Conservation (phyloP, 37 sponge, comb jelly and placozoan species). For the Crambe crambe region DNA sequence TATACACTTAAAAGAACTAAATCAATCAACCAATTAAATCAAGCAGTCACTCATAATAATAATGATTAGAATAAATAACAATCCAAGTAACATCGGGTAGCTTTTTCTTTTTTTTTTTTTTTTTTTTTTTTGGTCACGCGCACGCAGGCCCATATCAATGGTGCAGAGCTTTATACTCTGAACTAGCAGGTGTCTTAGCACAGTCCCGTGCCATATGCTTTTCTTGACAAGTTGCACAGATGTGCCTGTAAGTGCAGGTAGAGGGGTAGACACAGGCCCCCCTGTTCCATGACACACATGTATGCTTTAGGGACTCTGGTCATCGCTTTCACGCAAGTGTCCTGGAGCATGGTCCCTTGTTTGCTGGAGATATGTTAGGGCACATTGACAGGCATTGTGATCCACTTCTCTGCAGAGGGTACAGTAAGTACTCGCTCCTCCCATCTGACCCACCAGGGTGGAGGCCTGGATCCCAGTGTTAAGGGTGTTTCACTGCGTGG, state of each 20-base stretch:
- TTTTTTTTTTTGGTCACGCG: no score
- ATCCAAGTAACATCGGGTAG: not conserved
- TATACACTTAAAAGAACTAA: no score
- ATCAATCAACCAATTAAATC: no score
- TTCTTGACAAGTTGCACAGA: constrained; percentile 12
- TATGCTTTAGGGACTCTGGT: no score
- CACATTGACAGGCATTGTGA: not conserved
- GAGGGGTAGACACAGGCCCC: not conserved
- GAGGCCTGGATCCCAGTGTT: not conserved
- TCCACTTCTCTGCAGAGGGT: not conserved
- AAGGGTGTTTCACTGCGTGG: not conserved
- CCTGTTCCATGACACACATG: constrained; percentile 18
- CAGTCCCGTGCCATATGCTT: not conserved
- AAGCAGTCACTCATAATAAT: not conserved
- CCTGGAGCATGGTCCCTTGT: not conserved
- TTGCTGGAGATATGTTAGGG: not conserved
- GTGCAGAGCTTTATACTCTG: no score
- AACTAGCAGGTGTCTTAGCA: not conserved
- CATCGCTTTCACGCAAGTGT: not conserved
- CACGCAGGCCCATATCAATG: no score
- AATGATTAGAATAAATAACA: not conserved
- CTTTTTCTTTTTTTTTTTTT: no score
- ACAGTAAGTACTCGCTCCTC: not conserved
- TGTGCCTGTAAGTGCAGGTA: constrained; percentile 13
- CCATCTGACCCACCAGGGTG: not conserved